Base-by-base conservation (phyloP, 2,113 vertebrate species). In the Sinosuthora webbiana region DNA sequence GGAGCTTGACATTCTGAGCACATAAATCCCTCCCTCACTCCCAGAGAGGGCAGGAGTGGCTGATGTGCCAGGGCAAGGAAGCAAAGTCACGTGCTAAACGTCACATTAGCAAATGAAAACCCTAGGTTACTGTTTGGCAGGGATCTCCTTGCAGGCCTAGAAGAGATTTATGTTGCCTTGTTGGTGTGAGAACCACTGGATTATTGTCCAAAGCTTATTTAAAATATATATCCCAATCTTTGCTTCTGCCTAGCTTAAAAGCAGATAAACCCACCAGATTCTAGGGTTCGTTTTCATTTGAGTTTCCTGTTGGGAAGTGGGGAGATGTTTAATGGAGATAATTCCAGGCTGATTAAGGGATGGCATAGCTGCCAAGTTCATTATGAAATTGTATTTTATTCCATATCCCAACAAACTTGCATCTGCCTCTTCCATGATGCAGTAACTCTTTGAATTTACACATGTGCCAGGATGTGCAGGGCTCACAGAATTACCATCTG, bases 401-500 rank as follows among this genome's bases (percentile, higher is more conserved):
- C 97, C 97, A 94, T 95, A 96, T 89, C 67, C 83, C 95, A 97
- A 91, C 87, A 95, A 95, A 95, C 91, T 95, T 97, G 94, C 91
- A 97, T 95, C 95, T 98, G 96, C 93, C 95, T 96, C 93, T 97
- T 93, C 78, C 90, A 93, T 47, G 94, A 96, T 91, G 96, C 87
- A 93, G 88, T 95, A 94, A 96, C 84, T 97, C 97, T 95, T 94
- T 95, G 95, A 92, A 95, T 88, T 55, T 83, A 90, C 82, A 75
- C 22, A 69, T 59, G 81, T 94, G 93, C 95, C 95, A 96, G 83
- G 94, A 93, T 85, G 85, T 49, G 89, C 87, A 63, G 77, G 82
- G 71, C 93, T 97, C 95, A 4, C 80, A 97, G 92, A 93, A 75
- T 85, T 78, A 52, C 94, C 94, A 97, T 98, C 92, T 98, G 97